These are phyloP conservation scores for Drosophila kuntzei DNA, from an alignment of 2,888 invertebrate species.

Conservation along the genomic window DNA sequence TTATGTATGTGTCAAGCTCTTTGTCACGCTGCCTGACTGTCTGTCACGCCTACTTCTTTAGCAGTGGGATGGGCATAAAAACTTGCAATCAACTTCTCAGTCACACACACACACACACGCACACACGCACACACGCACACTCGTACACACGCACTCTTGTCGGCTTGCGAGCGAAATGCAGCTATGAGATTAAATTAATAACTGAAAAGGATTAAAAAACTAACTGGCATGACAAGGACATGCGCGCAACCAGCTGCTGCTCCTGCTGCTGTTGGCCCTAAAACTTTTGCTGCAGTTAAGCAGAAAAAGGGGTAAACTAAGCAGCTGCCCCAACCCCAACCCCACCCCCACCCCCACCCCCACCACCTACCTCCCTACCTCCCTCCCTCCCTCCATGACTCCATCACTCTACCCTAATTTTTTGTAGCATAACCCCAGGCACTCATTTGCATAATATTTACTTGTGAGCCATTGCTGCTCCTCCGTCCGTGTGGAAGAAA, in stretches of 20 bases:
- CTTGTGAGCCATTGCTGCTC: constrained; percentile 50
- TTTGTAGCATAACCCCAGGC: constrained; percentile 43
- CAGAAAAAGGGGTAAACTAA: constrained; percentile 39
- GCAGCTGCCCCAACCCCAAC: constrained; percentile 26
- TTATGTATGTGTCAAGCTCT: constrained; percentile 63
- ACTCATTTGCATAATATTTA: constrained; percentile 80
- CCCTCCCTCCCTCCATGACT: neutral
- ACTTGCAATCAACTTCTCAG: constrained; percentile 47
- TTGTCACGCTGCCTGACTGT: constrained; percentile 52
- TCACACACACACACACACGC: constrained; percentile 11
- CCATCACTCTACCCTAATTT: neutral
- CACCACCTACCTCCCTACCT: neutral
- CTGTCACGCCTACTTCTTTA: neutral
- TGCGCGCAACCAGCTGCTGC: constrained; percentile 47
- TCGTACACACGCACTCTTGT: constrained; percentile 2
- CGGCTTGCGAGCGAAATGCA: constrained; percentile 58
- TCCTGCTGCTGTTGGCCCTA: constrained; percentile 25
- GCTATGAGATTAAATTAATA: constrained; percentile 81
- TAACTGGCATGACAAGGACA: constrained; percentile 73
- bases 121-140: constrained; percentile 5
- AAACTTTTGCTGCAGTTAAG: constrained; percentile 53
- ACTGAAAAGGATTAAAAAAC: constrained; percentile 78
- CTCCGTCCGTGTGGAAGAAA: constrained; percentile 62
- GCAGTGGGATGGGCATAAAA: constrained; percentile 34
- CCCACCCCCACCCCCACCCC: neutral